Evolutionary conservation across 1,140 invertebrate species (phyloP).

Genomic region (Neodiprion fabricii): DNA sequence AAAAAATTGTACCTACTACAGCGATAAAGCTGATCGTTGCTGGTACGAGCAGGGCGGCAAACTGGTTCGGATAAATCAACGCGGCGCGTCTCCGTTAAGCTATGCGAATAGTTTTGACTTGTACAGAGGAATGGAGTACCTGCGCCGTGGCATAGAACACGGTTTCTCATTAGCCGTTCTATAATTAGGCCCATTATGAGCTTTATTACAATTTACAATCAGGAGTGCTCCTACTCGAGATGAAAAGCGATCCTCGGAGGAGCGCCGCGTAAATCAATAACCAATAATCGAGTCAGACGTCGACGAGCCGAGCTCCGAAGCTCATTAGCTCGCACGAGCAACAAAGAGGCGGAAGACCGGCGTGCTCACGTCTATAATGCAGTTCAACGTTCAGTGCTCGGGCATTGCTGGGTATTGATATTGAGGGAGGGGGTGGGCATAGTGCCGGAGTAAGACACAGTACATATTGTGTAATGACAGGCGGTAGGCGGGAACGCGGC

Average conservation of each 20-base stretch:
- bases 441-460: not conserved
- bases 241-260: not conserved
- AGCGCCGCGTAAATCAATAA: conserved; percentile 1
- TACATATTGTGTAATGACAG: not conserved
- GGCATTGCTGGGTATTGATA: not conserved
- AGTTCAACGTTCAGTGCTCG: not conserved
- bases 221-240: not conserved
- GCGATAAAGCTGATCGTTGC: not conserved
- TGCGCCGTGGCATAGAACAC: not conserved
- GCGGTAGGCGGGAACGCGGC: not conserved
- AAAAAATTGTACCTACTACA: not conserved
- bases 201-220: not conserved
- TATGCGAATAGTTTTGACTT: not conserved
- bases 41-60: not conserved
- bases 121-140: not conserved
- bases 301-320: not conserved
- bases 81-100: not conserved
- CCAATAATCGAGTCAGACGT: not conserved
- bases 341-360: not conserved
- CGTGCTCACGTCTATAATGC: not conserved
- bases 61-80: conserved; percentile 1
- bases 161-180: not conserved
- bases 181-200: not conserved
- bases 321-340: not conserved
- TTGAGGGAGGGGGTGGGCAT: not conserved